Base-by-base conservation (phyloP, 2,113 vertebrate species). In the Taurulus bubalis region DNA sequence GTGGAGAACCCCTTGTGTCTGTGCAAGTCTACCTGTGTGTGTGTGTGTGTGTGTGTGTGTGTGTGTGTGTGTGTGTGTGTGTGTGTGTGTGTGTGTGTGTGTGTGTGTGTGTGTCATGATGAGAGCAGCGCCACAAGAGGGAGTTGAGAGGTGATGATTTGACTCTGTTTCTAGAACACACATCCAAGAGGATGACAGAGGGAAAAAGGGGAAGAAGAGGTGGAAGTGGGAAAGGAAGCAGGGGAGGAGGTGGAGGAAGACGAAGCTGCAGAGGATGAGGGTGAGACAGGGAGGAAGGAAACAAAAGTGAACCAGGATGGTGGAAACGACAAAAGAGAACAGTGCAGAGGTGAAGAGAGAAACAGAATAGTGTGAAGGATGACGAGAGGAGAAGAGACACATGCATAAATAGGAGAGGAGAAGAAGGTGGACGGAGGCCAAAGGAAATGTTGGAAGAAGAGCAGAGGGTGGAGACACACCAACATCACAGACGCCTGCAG, bases 71-170 rank as follows among this genome's bases (percentile, higher is more conserved):
- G 40, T 59, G 71, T 69, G 28, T 51, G 45, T 58, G 66, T 30
- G 32, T 60, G 32, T 82, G 32, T 65, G 47, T 84, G 26, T 60
- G 34, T 51, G 55, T 30, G 40, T 74, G 28, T 51, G 11, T 51
- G 11, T 24, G 26, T 60, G 34, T 51, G 55, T 30, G 40, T 74
- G 28, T 51, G 11, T 74, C 77, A 90, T 85, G 78, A 87, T 83
- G 81, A 83, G 79, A 71, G 55, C 60, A 72, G 85, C 72, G 64
- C 93, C 93, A 94, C 92, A 90, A 94, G 93, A 88, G 91, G 94
- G 91, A 94, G 93, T 84, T 85, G 88, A 86, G 90, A 85, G 82
- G 87, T 78, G 66, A 79, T 60, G 82, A 90, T 88, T 86, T 84
- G 67, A 71, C 47, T 76, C 40, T 83, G 58, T 66, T 16, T 18